Base-by-base conservation (phyloP, 2,888 invertebrate genomes). In the Lissocephala sabroskyi region DNA sequence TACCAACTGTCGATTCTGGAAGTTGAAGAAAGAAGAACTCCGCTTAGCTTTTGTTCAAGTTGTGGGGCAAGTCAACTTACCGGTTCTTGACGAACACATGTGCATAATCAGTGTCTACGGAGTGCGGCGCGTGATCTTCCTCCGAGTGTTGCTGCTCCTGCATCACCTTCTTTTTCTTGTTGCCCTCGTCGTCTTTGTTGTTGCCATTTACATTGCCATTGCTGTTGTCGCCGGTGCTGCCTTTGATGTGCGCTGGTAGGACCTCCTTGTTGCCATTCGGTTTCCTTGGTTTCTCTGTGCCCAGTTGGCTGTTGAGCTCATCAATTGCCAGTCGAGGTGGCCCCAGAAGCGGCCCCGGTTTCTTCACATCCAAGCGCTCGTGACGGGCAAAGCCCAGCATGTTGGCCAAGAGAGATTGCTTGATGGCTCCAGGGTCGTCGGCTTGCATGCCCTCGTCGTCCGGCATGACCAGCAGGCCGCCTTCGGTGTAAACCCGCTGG, bases 291-390 rank as follows among this genome's bases (percentile, higher is more conserved):
- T 64, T 74, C n/a, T 63, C 65, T 11, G 70, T 80, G 13, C 65
- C 67, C 23, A 61, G 44, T 18, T 74, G 71, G 17, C 47, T 60
- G 41, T n/a, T 55, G 36, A 41, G 46, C 36, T 71, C 66, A 1
- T 55, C 43, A 10, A 76, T 59, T 3, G 63, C 68, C 9, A 61
- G 59, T 7, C 65, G 60, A 11, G 81, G 84, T n/a, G 83, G 83
- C 13, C 82, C 84, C 33, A 83, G 90, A 52, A 89, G 90, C 41
- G 96, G 96, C 50, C 96, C 96, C n/a, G 96, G 96, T 86, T 96
- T 96, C 86, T 96, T 96, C 42, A 96, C 96, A 86, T 96, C 96
- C 61, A 95, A 88, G 77, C 96, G 88, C 87, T 96, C 96, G 71
- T 92, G 91, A 75, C 96, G 89, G 73, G 93, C 92, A 86, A 96